A percentile compares a stretch with the other conserved stretches of the same genome.
phyloP scores from a whole-genome alignment of 2,113 vertebrate genomes.

The Xiphias gladius region DNA sequence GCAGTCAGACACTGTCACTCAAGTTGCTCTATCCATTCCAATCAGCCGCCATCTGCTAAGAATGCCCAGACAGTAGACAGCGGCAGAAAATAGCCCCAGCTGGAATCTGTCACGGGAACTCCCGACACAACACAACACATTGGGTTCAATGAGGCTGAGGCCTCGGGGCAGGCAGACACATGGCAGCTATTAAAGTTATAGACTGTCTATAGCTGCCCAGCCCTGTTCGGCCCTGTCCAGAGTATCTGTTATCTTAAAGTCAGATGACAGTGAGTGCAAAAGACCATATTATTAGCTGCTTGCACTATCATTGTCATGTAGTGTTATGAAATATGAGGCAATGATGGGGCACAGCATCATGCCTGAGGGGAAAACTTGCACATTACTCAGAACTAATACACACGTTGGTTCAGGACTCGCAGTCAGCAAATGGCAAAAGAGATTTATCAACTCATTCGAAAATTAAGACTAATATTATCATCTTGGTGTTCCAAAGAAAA shows the following conservation, averaged over 20 bases:
- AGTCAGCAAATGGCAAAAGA: background rate
- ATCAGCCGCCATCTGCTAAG: constrained; percentile 55
- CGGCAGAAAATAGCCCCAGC: constrained; percentile 78
- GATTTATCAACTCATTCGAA: constrained; percentile 8
- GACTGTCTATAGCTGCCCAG: constrained; percentile 54
- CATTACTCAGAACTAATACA: constrained; percentile 4
- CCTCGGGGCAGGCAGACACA: constrained; percentile 59
- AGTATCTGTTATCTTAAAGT: constrained; percentile 54
- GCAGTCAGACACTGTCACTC: constrained; percentile 60
- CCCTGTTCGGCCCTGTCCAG: constrained; percentile 31
- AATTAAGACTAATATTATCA: background rate
- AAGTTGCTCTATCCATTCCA: constrained; percentile 39
- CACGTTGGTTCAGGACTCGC: background rate
- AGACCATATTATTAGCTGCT: constrained; percentile 50
- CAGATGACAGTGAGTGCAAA: constrained; percentile 45
- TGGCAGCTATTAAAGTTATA: constrained; percentile 72
- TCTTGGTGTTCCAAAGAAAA: background rate
- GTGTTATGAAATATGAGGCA: constrained; percentile 28
- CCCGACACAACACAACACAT: constrained; percentile 60
- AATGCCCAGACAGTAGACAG: constrained; percentile 75
- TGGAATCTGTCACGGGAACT: constrained; percentile 79
- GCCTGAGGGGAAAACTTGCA: constrained; percentile 8
- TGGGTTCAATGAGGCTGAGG: constrained; percentile 68
- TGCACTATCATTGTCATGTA: constrained; percentile 28
- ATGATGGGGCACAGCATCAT: background rate